phyloP scores from a whole-genome alignment of 2,888 invertebrate species.

The Emesis furor region DNA sequence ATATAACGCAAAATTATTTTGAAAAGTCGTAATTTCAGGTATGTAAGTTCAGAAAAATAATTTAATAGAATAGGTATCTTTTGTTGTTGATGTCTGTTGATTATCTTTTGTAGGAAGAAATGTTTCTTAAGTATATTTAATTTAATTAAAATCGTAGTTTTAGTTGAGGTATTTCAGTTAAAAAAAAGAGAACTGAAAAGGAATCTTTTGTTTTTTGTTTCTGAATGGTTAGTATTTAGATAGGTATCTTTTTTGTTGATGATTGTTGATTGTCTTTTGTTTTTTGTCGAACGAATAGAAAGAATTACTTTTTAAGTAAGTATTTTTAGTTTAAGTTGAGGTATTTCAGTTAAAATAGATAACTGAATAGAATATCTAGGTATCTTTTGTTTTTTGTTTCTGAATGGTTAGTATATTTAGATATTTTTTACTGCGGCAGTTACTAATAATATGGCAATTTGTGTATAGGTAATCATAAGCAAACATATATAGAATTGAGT shows the following conservation, averaged over 20 bases:
- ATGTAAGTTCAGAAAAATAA: constrained; percentile 7
- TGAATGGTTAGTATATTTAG: not conserved
- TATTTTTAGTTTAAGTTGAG: not conserved
- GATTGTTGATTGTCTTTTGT: not conserved
- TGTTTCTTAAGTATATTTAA: too few relatives aligned
- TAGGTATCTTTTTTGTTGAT: not conserved
- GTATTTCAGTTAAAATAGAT: not conserved
- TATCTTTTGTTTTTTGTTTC: constrained; percentile 14
- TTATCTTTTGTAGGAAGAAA: too few relatives aligned
- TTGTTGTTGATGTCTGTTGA: not conserved
- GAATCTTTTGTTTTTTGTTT: too few relatives aligned
- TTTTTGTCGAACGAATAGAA: constrained; percentile 7
- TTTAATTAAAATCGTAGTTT: too few relatives aligned
- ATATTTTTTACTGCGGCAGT: constrained; percentile 7
- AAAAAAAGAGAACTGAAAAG: too few relatives aligned
- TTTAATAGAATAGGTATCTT: constrained; percentile 7
- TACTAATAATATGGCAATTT: constrained; percentile 7
- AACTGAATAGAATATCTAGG: constrained; percentile 7
- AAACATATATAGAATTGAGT: constrained; percentile 26
- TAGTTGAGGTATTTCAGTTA: too few relatives aligned
- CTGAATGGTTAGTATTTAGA: too few relatives aligned
- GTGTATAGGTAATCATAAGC: not conserved
- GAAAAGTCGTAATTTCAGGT: constrained; percentile 7
- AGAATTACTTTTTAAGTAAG: too few relatives aligned
- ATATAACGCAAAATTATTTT: not conserved